These are phyloP conservation scores for Lithophane leautieri DNA, from an alignment of 2,888 invertebrate species.

Conservation along the genomic window DNA sequence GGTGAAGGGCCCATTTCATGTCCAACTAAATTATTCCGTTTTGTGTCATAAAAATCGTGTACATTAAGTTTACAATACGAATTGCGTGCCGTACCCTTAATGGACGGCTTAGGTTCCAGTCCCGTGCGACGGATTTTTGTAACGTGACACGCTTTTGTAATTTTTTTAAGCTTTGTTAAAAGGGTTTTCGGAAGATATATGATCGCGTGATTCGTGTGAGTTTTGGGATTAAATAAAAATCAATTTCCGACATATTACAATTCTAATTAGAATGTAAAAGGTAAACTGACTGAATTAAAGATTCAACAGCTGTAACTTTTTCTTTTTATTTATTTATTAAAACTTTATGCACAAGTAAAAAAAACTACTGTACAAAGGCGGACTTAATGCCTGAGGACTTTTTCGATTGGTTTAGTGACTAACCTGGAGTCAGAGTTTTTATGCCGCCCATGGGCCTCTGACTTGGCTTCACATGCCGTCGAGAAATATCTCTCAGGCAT, in stretches of 20 bases:
- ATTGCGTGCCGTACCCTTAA: slow-evolving; percentile 69
- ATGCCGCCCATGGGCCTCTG: too few relatives aligned
- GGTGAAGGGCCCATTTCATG: slow-evolving; percentile 74
- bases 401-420: too few relatives aligned
- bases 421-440: too few relatives aligned
- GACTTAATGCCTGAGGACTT: too few relatives aligned
- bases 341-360: too few relatives aligned
- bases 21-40: slow-evolving; percentile 77
- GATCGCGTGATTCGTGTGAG: slow-evolving; percentile 24
- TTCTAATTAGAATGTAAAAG: slow-evolving; percentile 2
- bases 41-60: slow-evolving; percentile 70
- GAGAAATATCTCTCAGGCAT: too few relatives aligned
- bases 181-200: slow-evolving; percentile 31
- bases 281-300: neutral
- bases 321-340: too few relatives aligned
- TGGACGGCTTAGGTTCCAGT: slow-evolving; percentile 70
- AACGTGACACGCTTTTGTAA: slow-evolving; percentile 52
- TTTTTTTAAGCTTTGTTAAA: slow-evolving; percentile 29
- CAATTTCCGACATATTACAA: neutral
- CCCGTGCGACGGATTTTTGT: slow-evolving; percentile 66
- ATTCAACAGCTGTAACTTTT: too few relatives aligned
- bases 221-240: slow-evolving; percentile 35
- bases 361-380: too few relatives aligned
- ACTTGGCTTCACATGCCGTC: too few relatives aligned
- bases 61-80: slow-evolving; percentile 64